These are phyloP conservation scores for Litoditis marina DNA, from an alignment of 2,888 invertebrate species.

Conservation along the genomic window DNA sequence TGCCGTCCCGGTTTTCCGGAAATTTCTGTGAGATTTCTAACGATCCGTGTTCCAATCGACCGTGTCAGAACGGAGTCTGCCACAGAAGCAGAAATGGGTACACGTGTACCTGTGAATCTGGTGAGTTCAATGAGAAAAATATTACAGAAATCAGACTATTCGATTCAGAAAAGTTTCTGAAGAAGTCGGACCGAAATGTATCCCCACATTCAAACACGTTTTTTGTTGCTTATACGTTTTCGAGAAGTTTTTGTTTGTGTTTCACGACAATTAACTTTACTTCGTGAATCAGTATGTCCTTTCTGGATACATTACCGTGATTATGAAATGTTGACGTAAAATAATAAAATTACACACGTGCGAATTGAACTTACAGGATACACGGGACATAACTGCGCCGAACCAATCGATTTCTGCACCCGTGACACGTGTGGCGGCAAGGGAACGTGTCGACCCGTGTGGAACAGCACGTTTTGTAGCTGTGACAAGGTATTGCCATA, in stretches of 20 bases:
- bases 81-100: neutral
- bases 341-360: too few species aligned
- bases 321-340: too few species aligned
- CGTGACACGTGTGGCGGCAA: constrained; percentile 30
- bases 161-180: too few species aligned
- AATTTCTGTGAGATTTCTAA: constrained; percentile 24
- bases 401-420: constrained; percentile 36
- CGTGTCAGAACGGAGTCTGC: constrained; percentile 18
- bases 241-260: too few species aligned
- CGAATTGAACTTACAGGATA: constrained; percentile 35
- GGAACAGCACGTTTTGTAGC: constrained; percentile 40
- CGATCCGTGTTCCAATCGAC: constrained; percentile 3
- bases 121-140: too few species aligned
- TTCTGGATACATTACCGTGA: too few species aligned
- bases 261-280: too few species aligned
- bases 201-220: too few species aligned
- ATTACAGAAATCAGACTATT: too few species aligned
- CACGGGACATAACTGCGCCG: constrained; percentile 41
- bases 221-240: too few species aligned
- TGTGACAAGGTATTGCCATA: constrained; percentile 33
- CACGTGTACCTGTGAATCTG: constrained; percentile 11
- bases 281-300: too few species aligned
- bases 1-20: constrained; percentile 40
- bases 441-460: constrained; percentile 31
- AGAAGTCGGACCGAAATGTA: too few species aligned